Evolutionary conservation across 2,113 vertebrate genomes (phyloP), one percentile per base, ranked within the genome.

Genomic region (Gavia stellata): DNA sequence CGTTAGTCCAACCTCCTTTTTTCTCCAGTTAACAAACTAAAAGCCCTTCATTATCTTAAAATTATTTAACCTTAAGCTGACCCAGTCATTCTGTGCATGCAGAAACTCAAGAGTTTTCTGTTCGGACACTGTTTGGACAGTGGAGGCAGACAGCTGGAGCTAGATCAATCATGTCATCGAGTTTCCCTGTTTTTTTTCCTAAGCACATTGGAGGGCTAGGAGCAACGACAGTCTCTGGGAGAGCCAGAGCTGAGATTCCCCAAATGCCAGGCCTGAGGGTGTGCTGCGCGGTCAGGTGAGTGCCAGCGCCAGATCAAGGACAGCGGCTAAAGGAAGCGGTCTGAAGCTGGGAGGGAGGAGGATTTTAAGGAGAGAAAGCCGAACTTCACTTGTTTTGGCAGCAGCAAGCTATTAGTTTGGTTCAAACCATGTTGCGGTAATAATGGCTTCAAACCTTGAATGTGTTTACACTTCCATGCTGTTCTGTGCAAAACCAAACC

Each of bases 221-320:
- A 36, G 15, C 33, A 59, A 65, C 44, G 49, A 21, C 9, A 34
- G 49, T 26, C 42, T 78, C 33, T 49, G 44, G 50, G 42, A 63
- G 70, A 63, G 42, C 42, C 49, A 70, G 40, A 56, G 24, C 17
- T 1, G 20, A 56, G 53, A 31, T 36, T 50, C 31, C 36, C 44
- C 44, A 14, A 44, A 28, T 14, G 31, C 21, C 49, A 29, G 17
- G 19, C 23, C 25, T 42, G 40, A 29, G 4, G 7, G 9, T 53
- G 40, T 29, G 61, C 73, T 2, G 2, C 28, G 74, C 81, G 26
- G 56, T 24, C 18, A 25, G 21, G 49, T 26, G 63, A 38, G 47
- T 12, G 23, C 28, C 11, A 3, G 42, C 3, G 1, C 50, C 2
- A 1, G 33, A 50, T 7, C 3, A 2, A 55, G 73, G 26, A 36